Evolutionary conservation across 2,797 vertebrate species (phyloP).

Genomic region (Graptemys geographica): DNA sequence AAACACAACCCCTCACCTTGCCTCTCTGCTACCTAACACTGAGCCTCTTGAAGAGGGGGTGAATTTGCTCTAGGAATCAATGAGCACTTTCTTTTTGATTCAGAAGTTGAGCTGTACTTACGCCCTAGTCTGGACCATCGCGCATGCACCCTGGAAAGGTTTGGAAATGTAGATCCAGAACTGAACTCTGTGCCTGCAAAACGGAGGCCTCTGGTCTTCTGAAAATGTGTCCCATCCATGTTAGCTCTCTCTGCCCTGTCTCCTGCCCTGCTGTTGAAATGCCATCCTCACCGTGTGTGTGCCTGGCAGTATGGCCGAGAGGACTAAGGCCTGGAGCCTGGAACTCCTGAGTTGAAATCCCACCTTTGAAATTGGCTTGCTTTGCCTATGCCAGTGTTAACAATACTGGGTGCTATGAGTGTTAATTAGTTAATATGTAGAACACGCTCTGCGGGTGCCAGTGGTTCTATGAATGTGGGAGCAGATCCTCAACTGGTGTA

Average conservation of each 20-base stretch:
- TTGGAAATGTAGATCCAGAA: background rate
- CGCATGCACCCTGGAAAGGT: background rate
- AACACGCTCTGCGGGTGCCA: background rate
- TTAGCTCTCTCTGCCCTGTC: background rate
- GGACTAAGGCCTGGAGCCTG: background rate
- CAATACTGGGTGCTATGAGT: too few species aligned
- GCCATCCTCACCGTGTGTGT: background rate
- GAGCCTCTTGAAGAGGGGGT: background rate
- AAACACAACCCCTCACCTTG: too few species aligned
- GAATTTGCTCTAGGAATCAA: background rate
- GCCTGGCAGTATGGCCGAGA: background rate
- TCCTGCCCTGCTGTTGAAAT: background rate
- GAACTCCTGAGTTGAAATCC: background rate
- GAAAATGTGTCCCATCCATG: background rate
- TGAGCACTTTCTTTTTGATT: rapidly evolving
- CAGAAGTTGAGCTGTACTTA: background rate
- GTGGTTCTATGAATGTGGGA: background rate
- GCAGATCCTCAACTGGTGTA: background rate
- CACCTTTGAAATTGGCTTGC: background rate
- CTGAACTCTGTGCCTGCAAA: background rate
- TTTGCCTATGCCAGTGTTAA: background rate
- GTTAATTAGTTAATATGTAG: background rate
- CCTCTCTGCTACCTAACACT: background rate
- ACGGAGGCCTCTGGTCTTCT: background rate
- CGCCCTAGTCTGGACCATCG: background rate